Evolutionary conservation across 1,140 invertebrate genomes (phyloP).

Genomic region (Odontomachus brunneus): DNA sequence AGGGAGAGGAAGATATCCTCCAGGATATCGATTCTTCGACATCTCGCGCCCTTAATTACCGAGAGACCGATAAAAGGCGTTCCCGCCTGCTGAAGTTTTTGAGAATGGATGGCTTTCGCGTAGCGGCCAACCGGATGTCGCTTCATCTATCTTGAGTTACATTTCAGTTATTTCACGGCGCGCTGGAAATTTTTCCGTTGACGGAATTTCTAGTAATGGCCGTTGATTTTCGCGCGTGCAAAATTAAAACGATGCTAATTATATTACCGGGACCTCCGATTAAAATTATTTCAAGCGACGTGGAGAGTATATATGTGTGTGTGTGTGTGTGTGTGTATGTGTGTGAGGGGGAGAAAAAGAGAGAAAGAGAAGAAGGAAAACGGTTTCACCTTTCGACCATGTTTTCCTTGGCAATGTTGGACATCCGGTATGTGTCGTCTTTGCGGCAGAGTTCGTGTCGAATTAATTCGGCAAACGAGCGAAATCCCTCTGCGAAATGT

Average conservation of each 20-base stretch:
- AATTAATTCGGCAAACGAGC: conserved; percentile 35
- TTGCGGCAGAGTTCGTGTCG: conserved; percentile 24
- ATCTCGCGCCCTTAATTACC: conserved; percentile 36
- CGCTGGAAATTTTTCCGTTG: background rate
- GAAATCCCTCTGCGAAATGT: conserved; percentile 38
- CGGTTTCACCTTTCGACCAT: conserved; percentile 27
- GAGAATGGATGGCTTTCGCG: background rate
- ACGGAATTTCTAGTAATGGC: background rate
- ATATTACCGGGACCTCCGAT: background rate
- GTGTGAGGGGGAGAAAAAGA: background rate
- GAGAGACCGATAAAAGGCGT: background rate
- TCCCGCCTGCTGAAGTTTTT: background rate
- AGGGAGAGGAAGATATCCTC: too few species aligned
- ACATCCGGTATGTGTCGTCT: conserved; percentile 28
- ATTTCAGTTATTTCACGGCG: background rate
- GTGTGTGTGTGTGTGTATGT: too few species aligned
- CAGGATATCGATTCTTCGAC: conserved; percentile 23
- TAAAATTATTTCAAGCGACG: conserved; percentile 21
- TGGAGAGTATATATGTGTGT: too few species aligned
- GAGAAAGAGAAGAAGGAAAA: background rate
- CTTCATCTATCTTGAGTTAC: background rate
- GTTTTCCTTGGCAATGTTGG: conserved; percentile 38
- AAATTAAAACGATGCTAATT: background rate
- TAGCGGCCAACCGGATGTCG: background rate
- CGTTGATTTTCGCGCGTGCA: background rate